Conservation (phyloP, 1,140 invertebrate genomes). For the Drosophila lacteicornis region DNA sequence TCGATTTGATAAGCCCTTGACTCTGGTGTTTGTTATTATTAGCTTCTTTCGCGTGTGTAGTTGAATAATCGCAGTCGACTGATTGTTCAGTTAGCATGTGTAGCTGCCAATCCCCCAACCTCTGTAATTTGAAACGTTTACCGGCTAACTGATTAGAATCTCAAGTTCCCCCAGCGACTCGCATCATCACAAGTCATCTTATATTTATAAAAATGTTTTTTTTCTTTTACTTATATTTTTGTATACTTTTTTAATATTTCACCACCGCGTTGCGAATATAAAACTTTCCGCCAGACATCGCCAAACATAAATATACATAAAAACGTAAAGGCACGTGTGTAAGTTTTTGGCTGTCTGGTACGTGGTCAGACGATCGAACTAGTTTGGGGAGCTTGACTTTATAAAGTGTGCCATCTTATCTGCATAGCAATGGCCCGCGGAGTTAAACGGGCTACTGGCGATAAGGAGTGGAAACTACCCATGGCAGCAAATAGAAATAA, state of each 20-base stretch:
- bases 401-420: constrained; percentile 45
- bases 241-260: constrained; percentile 20
- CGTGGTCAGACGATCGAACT: constrained; percentile 35
- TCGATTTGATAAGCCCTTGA: constrained; percentile 44
- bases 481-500: neutral
- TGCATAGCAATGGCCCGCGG: neutral
- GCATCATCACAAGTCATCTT: constrained; percentile 16
- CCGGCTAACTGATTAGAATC: constrained; percentile 49
- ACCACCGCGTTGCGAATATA: constrained; percentile 24
- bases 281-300: constrained; percentile 65
- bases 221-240: neutral
- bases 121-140: constrained; percentile 47
- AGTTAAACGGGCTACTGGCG: constrained; percentile 5
- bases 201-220: constrained; percentile 4
- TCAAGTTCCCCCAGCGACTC: constrained; percentile 1
- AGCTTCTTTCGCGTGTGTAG: constrained; percentile 13
- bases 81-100: constrained; percentile 40
- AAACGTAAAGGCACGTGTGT: constrained; percentile 23
- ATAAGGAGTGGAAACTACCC: constrained; percentile 40
- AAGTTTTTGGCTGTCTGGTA: constrained; percentile 8
- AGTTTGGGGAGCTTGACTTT: constrained; percentile 17
- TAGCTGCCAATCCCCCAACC: constrained; percentile 28
- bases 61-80: constrained; percentile 18
- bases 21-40: constrained; percentile 31
- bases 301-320: constrained; percentile 36